phyloP scores from a whole-genome alignment of 2,797 vertebrate species.

The Merluccius polli region DNA sequence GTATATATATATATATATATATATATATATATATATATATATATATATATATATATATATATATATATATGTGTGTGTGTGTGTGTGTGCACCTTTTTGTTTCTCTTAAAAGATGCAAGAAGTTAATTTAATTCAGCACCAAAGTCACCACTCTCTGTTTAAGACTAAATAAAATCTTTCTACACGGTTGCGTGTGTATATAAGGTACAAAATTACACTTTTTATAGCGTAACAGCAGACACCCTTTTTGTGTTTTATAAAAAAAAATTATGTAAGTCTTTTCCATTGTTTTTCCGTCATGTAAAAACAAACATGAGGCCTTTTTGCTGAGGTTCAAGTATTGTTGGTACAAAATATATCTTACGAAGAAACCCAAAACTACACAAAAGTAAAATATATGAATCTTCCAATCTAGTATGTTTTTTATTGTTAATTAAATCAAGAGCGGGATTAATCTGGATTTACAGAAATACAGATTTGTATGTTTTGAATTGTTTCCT shows the following conservation, averaged over 20 bases:
- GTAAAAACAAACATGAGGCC: constrained; percentile 51
- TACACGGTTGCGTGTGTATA: constrained; percentile 64
- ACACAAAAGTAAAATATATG: neutral
- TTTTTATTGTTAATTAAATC: constrained; percentile 67
- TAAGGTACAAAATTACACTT: constrained; percentile 67
- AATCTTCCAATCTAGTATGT: constrained; percentile 38
- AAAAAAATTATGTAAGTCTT: neutral
- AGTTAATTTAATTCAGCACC: constrained; percentile 51
- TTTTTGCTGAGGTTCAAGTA: constrained; percentile 52
- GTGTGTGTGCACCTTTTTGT: constrained; percentile 49
- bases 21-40: too few relatives aligned
- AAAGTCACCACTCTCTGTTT: constrained; percentile 57
- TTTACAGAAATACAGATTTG: constrained; percentile 53
- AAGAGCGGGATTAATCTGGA: constrained; percentile 59
- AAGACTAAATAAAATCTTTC: constrained; percentile 33
- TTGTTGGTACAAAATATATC: constrained; percentile 43
- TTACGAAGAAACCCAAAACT: neutral
- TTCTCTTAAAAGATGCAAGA: constrained; percentile 44
- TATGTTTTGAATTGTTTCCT: constrained; percentile 64
- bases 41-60: too few relatives aligned
- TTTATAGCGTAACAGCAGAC: constrained; percentile 48
- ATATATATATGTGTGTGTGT: too few relatives aligned
- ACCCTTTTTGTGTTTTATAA: constrained; percentile 41
- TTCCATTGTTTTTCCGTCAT: constrained; percentile 30
- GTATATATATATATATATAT: too few relatives aligned